Percentiles rank a stretch among this genome's conserved stretches.
phyloP scores from a whole-genome alignment of 2,888 invertebrate genomes.

The Tenthredo distinguenda region DNA sequence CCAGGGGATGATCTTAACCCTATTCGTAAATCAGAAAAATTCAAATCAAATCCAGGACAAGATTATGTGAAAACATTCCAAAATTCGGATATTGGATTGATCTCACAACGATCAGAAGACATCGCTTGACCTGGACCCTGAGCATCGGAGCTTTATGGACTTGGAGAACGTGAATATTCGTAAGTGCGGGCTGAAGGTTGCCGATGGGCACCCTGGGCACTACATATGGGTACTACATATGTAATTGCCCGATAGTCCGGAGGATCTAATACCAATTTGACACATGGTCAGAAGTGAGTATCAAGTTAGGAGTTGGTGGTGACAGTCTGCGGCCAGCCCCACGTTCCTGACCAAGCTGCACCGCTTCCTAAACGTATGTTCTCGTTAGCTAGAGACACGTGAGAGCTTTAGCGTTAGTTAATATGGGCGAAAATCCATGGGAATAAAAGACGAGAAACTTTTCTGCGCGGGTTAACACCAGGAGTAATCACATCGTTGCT shows the following conservation, averaged over 20 bases:
- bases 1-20: neutral
- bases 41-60: too few relatives aligned
- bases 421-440: neutral
- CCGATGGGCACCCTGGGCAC: neutral
- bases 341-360: neutral
- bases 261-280: constrained; percentile 45
- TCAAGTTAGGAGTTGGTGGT: constrained; percentile 44
- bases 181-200: neutral
- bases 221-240: neutral
- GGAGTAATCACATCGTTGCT: neutral
- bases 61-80: neutral
- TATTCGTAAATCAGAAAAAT: neutral
- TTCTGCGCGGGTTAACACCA: neutral
- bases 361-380: constrained; percentile 30
- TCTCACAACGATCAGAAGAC: neutral
- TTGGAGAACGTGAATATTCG: neutral
- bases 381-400: neutral
- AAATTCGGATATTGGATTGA: neutral
- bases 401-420: neutral
- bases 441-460: neutral
- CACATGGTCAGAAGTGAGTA: constrained; percentile 45
- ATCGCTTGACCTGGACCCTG: neutral
- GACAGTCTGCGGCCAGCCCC: constrained; percentile 41
- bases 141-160: neutral
- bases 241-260: constrained; percentile 29